Conservation (phyloP, 2,113 vertebrate genomes). For the Corvus cornix region DNA sequence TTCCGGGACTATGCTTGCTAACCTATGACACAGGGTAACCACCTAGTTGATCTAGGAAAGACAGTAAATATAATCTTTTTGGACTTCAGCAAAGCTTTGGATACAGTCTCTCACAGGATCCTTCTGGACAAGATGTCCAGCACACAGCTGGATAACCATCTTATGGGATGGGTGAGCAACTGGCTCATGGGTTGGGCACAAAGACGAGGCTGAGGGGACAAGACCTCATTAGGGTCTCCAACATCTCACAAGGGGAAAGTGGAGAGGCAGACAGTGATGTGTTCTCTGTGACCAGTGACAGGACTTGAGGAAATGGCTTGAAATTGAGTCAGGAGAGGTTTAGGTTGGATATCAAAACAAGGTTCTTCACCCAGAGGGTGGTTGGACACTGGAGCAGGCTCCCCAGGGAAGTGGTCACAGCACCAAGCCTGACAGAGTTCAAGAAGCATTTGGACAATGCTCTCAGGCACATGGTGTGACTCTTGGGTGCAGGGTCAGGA, state of each 20-base stretch:
- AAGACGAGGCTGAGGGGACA: fast-evolving
- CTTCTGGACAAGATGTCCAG: neutral
- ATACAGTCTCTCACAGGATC: neutral
- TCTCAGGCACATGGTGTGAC: neutral
- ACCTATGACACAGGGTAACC: neutral
- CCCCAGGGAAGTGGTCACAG: neutral
- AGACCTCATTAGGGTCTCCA: neutral
- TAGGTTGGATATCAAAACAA: neutral
- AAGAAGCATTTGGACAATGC: neutral
- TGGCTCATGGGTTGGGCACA: fast-evolving
- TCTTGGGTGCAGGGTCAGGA: neutral
- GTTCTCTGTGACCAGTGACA: neutral
- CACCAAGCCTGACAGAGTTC: neutral
- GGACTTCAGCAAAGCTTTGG: neutral
- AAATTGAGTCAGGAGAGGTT: neutral
- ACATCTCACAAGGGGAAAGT: neutral
- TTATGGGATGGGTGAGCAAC: neutral
- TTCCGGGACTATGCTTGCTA: too few relatives aligned
- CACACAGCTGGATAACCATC: neutral
- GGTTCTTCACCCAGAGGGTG: neutral
- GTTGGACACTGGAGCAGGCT: neutral
- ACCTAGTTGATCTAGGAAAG: neutral
- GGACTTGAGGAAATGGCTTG: neutral
- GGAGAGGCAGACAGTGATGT: neutral
- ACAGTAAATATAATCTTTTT: neutral